Conservation (phyloP, 2,797 vertebrate genomes). For the Tenualosa thibaudeaui region DNA sequence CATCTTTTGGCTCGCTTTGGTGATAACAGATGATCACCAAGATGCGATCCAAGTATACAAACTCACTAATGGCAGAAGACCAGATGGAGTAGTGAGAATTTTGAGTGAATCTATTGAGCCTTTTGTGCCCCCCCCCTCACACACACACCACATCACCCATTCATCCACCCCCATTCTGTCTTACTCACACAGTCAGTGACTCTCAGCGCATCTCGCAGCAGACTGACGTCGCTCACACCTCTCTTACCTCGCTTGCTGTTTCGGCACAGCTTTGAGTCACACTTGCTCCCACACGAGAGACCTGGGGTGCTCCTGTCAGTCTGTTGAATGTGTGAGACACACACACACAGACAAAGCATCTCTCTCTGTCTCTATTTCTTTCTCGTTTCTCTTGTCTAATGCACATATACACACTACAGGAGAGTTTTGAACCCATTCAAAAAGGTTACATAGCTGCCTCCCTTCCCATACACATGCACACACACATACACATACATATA, state of each 20-base stretch:
- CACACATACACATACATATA: neutral
- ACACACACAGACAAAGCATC: neutral
- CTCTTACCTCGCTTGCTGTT: neutral
- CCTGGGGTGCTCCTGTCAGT: neutral
- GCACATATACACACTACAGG: neutral
- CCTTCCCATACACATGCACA: too few relatives aligned
- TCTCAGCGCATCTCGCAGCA: neutral
- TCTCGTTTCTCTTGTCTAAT: neutral
- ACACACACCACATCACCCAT: too few relatives aligned
- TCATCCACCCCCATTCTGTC: neutral
- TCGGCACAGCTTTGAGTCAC: conserved; percentile 8
- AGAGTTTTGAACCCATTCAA: too few relatives aligned
- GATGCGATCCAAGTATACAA: neutral
- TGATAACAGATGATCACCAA: neutral
- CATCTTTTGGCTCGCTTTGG: neutral
- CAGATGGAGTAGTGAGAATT: neutral
- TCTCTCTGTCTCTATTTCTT: neutral
- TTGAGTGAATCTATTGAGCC: neutral
- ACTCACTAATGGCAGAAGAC: neutral
- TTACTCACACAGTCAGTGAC: neutral
- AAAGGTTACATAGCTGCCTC: too few relatives aligned
- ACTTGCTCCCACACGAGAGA: neutral
- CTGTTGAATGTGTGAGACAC: neutral
- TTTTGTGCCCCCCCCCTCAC: neutral
- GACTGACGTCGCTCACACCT: neutral